Base-by-base conservation (phyloP, 1,140 invertebrate species). In the Matsumurasca onukii region DNA sequence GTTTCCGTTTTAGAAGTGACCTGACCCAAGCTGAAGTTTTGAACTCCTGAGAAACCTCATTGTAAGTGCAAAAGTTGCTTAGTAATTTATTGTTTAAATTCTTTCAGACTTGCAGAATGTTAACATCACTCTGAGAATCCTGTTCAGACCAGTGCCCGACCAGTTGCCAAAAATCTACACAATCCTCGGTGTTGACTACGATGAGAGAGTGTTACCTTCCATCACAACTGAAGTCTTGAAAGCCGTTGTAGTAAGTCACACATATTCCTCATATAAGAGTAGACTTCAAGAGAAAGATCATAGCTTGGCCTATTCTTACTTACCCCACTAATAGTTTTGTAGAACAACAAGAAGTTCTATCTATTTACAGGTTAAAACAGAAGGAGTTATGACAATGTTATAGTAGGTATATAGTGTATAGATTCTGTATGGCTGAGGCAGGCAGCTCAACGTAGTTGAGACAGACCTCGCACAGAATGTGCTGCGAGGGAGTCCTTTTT, bases 191-290 rank as follows among this genome's bases (percentile, higher is more conserved):
- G 81, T 93, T 73, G 98, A 99, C 82, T 99, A 99, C 81, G 98
- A 99, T 80, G 98, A 99, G 79, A 86, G 98, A 80, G 97, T 99
- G 55, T 80, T 99, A 31, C 98, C 98, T 22, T 99, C 98, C 0
- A 99, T 99, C 77, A 98, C 97, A 3, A 95, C 93, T 78, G 98
- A 99, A 90, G 97, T 99, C 15, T 80, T 99, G 25, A 99, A 99
- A 83, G 95, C 98, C 73, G 97, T 99, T 71, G 98, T 99, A 24
- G 87, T 88, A 80, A 79, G 77, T 78, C 63, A n/a, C 34, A 9
- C 34, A n/a, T n/a, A n/a, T n/a, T n/a, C n/a, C n/a, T n/a, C n/a
- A n/a, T n/a, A n/a, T n/a, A n/a, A n/a, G n/a, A n/a, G n/a, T n/a
- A n/a, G n/a, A n/a, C n/a, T n/a, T n/a, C n/a, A n/a, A n/a, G n/a